Conservation (phyloP, 2,888 invertebrate species). For the Magallana nippona region DNA sequence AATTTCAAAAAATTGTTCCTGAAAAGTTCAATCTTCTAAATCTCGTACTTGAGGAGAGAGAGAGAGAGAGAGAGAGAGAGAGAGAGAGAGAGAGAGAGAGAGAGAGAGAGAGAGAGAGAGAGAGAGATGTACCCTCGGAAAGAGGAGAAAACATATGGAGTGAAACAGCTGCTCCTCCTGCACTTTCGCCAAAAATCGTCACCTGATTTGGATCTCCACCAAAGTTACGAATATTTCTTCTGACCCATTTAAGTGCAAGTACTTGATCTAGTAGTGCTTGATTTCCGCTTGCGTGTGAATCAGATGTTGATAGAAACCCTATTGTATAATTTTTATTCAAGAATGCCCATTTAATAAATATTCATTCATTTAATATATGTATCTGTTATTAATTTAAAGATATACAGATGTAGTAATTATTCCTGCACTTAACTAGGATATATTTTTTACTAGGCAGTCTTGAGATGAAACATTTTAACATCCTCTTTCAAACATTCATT, state of each 20-base stretch:
- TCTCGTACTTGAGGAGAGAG: no score
- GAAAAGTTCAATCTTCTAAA: no score
- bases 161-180: slow-evolving; percentile 81
- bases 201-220: slow-evolving; percentile 82
- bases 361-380: neutral
- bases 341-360: neutral
- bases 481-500: no score
- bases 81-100: no score
- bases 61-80: no score
- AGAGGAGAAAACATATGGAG: slow-evolving; percentile 76
- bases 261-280: slow-evolving; percentile 83
- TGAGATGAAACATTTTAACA: no score
- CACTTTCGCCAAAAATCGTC: slow-evolving; percentile 83
- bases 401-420: no score
- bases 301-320: slow-evolving; percentile 84
- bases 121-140: slow-evolving; percentile 55
- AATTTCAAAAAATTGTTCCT: no score
- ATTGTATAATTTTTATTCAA: neutral
- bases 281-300: slow-evolving; percentile 85
- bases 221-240: slow-evolving; percentile 81
- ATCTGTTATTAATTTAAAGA: no score
- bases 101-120: neutral
- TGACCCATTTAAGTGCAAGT: slow-evolving; percentile 82
- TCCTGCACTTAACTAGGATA: no score
- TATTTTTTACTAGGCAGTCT: no score